These are phyloP conservation scores for Labroides dimidiatus DNA, from an alignment of 2,797 vertebrate species.

Conservation along the genomic window DNA sequence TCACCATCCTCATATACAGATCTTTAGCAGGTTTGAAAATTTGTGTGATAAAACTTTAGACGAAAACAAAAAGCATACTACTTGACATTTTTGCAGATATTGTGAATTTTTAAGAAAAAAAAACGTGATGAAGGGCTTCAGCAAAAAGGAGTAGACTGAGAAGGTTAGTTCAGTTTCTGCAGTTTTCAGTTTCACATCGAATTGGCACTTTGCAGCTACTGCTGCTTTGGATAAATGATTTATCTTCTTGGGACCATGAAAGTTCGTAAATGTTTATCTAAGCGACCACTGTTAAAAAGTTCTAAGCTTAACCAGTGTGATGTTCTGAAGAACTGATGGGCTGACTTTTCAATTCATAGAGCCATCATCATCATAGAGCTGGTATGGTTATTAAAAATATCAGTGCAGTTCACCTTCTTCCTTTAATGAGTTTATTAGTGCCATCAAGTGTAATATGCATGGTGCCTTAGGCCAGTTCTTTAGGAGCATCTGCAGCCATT, in stretches of 20 bases:
- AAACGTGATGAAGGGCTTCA: too few species aligned
- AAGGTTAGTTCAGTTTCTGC: too few species aligned
- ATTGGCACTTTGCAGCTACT: too few species aligned
- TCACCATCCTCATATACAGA: background rate
- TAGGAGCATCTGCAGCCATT: conserved; percentile 69
- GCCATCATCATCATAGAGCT: background rate
- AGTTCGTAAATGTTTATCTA: background rate
- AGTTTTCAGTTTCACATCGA: too few species aligned
- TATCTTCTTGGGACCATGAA: too few species aligned
- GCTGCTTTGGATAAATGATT: too few species aligned
- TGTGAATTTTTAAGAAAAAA: too few species aligned
- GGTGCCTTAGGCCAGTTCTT: conserved; percentile 57
- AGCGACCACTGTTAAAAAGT: background rate
- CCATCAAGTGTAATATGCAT: conserved; percentile 56
- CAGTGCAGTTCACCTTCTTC: conserved; percentile 26
- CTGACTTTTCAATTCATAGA: conserved; percentile 14
- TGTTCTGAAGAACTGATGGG: background rate
- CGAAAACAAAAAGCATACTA: background rate
- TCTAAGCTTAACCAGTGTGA: conserved; percentile 1
- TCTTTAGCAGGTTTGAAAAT: background rate
- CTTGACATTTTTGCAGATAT: too few species aligned
- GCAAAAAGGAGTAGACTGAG: too few species aligned
- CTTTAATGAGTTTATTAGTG: conserved; percentile 68
- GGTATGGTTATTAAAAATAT: conserved; percentile 19
- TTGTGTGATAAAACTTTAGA: background rate